Evolutionary conservation across 2,797 vertebrate genomes (phyloP), one percentile per base, ranked within the genome.

Genomic region (Naso thynnoides): DNA sequence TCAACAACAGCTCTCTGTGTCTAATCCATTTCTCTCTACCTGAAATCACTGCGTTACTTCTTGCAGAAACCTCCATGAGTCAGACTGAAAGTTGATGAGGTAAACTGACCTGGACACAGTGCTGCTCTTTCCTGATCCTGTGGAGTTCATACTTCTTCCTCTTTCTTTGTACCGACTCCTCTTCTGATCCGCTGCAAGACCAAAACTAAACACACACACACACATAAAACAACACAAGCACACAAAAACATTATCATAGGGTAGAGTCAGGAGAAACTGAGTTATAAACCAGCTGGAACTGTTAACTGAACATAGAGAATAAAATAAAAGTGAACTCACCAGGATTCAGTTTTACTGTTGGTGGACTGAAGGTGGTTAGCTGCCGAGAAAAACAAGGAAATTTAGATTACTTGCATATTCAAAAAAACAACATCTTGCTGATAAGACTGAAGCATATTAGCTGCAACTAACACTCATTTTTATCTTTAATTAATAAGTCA

Each of bases 61-160:
- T 38, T 65, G 53, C 24, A 61, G 29, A 73, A 67, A 53, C 59
- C 21, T 70, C 42, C 38, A 19, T 39, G 47, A 71, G 53, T 41
- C 41, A 24, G 26, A 72, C n/a, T 3, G 38, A 60, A 10, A 31
- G 27, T 38, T 26, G 38, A 49, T 5, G 16, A 19, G 9, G 19
- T 41, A 59, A 65, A 86, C 91, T 85, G 39, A 93, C 98, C 98
- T 99, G 92, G 98, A 99, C 70, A 99, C 96, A 0, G 96, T 98
- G 19, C 96, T 99, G 94, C 98, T 99, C 84, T 97, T 99, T 67
- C 96, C 98, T 52, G 98, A 99, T 53, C 98, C 97, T 0, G 96
- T 97, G 3, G 98, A 99, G 92, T 98, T 99, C 96, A 99, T 98
- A 92, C 97, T 99, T 93, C 95, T 94, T 61, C 95, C 96, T 69